Percentiles rank a stretch among this genome's conserved stretches.
These are phyloP conservation scores for Nothocercus nigrocapillus DNA, from an alignment of 2,113 vertebrate genomes.

Conservation along the genomic window DNA sequence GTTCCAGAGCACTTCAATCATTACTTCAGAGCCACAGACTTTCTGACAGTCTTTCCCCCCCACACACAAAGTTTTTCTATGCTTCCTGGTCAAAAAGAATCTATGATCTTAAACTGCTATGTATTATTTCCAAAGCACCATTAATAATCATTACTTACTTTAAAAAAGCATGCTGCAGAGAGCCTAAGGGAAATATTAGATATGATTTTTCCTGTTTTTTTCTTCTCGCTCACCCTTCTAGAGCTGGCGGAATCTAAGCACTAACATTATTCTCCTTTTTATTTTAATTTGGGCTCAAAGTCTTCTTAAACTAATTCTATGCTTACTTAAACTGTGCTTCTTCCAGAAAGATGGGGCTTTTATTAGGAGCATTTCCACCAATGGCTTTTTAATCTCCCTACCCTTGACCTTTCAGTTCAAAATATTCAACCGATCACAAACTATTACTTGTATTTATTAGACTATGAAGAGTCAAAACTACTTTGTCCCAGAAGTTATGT, in stretches of 20 bases:
- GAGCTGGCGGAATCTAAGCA: neutral
- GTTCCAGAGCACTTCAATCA: neutral
- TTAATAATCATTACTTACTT: neutral
- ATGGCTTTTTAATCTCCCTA: slow-evolving; percentile 55
- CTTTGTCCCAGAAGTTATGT: neutral
- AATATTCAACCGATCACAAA: slow-evolving; percentile 72
- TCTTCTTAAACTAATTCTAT: slow-evolving; percentile 62
- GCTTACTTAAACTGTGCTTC: slow-evolving; percentile 43
- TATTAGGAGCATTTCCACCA: slow-evolving; percentile 19
- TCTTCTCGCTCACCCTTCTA: slow-evolving; percentile 16
- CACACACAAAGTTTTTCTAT: neutral
- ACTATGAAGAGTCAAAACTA: slow-evolving; percentile 39
- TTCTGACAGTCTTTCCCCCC: neutral
- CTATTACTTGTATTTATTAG: slow-evolving; percentile 64
- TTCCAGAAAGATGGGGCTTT: slow-evolving; percentile 60
- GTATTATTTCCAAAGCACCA: neutral
- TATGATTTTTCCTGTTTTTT: neutral
- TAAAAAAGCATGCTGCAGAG: neutral
- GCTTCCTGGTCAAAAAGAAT: neutral
- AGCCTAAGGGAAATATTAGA: neutral
- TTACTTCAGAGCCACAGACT: neutral
- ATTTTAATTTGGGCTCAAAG: slow-evolving; percentile 38
- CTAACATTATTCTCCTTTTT: slow-evolving; percentile 43
- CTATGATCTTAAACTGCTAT: neutral
- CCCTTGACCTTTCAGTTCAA: slow-evolving; percentile 66